Evolutionary conservation across 2,797 vertebrate genomes (phyloP).

Genomic region (Coracias cyanogaster): DNA sequence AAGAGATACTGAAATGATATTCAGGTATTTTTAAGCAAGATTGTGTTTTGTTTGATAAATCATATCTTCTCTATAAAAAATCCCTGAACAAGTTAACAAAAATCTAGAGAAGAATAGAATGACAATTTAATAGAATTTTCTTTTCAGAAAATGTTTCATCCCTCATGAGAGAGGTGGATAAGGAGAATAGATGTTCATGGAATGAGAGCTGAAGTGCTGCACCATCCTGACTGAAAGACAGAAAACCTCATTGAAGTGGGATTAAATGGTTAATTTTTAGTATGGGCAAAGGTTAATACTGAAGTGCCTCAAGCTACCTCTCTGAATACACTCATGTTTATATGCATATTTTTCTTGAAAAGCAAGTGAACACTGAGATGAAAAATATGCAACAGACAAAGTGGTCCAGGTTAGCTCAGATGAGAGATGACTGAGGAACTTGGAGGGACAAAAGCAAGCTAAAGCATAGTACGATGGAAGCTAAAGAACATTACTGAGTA

Average conservation of each 20-base stretch:
- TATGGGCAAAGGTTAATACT: neutral
- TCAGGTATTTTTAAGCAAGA: neutral
- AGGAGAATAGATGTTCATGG: neutral
- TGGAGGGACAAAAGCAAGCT: neutral
- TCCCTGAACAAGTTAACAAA: neutral
- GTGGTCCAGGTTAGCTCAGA: neutral
- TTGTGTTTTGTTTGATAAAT: neutral
- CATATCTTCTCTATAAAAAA: neutral
- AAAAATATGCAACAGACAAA: conserved; percentile 3
- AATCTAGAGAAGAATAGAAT: neutral
- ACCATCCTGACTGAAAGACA: neutral
- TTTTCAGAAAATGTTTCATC: neutral
- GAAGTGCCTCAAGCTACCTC: neutral
- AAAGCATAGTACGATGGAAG: neutral
- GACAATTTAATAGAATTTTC: neutral
- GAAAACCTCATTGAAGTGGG: neutral
- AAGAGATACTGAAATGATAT: neutral
- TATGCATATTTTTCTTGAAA: conserved; percentile 17
- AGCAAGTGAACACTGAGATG: neutral
- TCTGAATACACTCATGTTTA: neutral
- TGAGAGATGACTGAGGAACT: neutral
- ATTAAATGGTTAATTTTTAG: conserved; percentile 20
- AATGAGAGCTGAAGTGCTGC: neutral
- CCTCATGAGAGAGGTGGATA: neutral
- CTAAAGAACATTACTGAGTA: conserved; percentile 6